A percentile compares a stretch with the other conserved stretches of the same genome.
phyloP scores from a whole-genome alignment of 2,113 vertebrate genomes.

The Gracilinanus agilis region DNA sequence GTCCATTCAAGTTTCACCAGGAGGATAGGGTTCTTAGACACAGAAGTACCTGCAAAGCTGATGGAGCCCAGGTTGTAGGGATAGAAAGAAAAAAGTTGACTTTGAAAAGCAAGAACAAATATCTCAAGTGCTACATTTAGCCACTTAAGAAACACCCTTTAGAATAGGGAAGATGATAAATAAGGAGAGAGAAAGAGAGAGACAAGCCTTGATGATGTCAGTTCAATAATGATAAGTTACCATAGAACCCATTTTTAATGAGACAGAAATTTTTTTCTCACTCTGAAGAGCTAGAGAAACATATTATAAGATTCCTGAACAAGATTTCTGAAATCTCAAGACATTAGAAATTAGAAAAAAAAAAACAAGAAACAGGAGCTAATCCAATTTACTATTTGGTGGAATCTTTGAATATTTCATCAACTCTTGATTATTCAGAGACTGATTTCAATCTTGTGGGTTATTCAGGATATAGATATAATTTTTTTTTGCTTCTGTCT shows the following conservation, averaged over 20 bases:
- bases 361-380: neutral
- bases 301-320: neutral
- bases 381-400: neutral
- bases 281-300: conserved; percentile 26
- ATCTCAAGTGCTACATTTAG: neutral
- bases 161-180: neutral
- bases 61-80: conserved; percentile 39
- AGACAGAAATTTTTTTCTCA: conserved; percentile 72
- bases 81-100: neutral
- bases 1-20: neutral
- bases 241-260: conserved; percentile 75
- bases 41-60: neutral
- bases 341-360: neutral
- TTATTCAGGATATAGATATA: neutral
- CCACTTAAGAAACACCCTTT: neutral
- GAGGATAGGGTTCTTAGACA: neutral
- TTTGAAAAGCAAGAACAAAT: neutral
- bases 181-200: accelerated
- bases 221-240: conserved; percentile 71
- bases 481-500: neutral
- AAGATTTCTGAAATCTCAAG: neutral
- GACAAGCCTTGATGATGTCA: conserved; percentile 29
- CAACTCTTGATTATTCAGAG: neutral
- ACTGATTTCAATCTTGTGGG: neutral
- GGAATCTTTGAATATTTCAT: neutral